Percentiles rank a stretch among this genome's conserved stretches.
phyloP scores from a whole-genome alignment of 2,888 invertebrate genomes.

The Ichneumon xanthorius region DNA sequence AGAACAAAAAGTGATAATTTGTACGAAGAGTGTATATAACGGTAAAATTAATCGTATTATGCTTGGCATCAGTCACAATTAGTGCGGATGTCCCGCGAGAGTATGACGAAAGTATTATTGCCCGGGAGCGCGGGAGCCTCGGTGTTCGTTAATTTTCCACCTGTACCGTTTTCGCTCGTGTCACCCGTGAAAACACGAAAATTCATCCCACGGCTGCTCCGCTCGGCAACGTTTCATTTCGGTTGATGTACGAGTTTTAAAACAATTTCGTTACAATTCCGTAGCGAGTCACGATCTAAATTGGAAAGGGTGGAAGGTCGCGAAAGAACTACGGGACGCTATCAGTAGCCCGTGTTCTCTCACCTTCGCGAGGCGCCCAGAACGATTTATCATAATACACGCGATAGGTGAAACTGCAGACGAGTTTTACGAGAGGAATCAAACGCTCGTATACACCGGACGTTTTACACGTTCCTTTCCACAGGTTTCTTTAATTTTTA shows the following conservation, averaged over 20 bases:
- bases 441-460: background rate
- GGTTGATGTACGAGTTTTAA: slow-evolving; percentile 76
- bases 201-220: slow-evolving; percentile 27
- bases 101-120: slow-evolving; percentile 59
- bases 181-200: slow-evolving; percentile 34
- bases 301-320: slow-evolving; percentile 67
- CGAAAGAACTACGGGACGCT: slow-evolving; percentile 57
- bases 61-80: slow-evolving; percentile 69
- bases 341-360: slow-evolving; percentile 5
- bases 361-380: slow-evolving; percentile 27
- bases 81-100: slow-evolving; percentile 55
- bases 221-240: slow-evolving; percentile 69
- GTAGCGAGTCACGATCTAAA: slow-evolving; percentile 67
- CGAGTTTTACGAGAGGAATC: slow-evolving; percentile 36
- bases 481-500: background rate
- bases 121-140: slow-evolving; percentile 32
- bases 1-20: slow-evolving; percentile 27
- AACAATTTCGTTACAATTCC: slow-evolving; percentile 77
- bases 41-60: slow-evolving; percentile 61
- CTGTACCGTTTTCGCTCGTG: slow-evolving; percentile 58
- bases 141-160: slow-evolving; percentile 65
- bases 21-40: slow-evolving; percentile 38
- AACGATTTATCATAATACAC: slow-evolving; percentile 63
- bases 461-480: background rate
- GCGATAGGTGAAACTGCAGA: slow-evolving; percentile 38